Evolutionary conservation across 2,797 vertebrate genomes (phyloP), one percentile per base, ranked within the genome.

Genomic region (Protosalanx chinensis): DNA sequence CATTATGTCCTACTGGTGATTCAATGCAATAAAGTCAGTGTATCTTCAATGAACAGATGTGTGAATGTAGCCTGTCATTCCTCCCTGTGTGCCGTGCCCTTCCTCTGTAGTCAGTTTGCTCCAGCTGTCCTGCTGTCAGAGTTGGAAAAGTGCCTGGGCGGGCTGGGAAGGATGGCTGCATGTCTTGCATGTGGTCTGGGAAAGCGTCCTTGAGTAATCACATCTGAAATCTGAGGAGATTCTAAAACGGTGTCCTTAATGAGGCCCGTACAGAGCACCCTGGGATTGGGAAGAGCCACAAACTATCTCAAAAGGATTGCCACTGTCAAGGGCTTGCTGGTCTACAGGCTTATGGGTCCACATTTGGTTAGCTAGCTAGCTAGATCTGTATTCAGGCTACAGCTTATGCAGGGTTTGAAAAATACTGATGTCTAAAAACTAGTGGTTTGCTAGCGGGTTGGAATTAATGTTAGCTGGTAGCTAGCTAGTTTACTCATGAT

Each of bases 191-290:
- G 72, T 57, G 80, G 74, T 63, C 65, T 27, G 71, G 65, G 29
- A 66, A 51, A 51, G 2, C 74, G 60, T 79, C 37, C 68, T 83
- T 68, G 70, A 76, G 49, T 72, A 76, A 81, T 82, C 73, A 57
- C 58, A 77, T 78, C 67, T 78, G 72, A 81, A 83, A 76, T 82
- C 56, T 67, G 58, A 58, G 72, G 37, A 73, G 72, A 75, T 74
- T 2, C 8, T 75, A 61, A 70, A 82, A 76, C 41, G 6, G 5
- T 66, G 71, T 72, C 72, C 80, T 49, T 5, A 37, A 37, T 64
- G 33, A 49, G 74, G 75, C 79, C 76, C 46, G 56, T 23, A 13
- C 64, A 46, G 20, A 62, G 27, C 33, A 23, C 35, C 18, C 53
- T n/a, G 68, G 73, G 20, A 66, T 60, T 10, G 46, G 64, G 70